Percentiles rank a stretch among this genome's conserved stretches.
These are phyloP conservation scores for Hetaerina titia DNA, from an alignment of 2,888 invertebrate species.

Conservation along the genomic window DNA sequence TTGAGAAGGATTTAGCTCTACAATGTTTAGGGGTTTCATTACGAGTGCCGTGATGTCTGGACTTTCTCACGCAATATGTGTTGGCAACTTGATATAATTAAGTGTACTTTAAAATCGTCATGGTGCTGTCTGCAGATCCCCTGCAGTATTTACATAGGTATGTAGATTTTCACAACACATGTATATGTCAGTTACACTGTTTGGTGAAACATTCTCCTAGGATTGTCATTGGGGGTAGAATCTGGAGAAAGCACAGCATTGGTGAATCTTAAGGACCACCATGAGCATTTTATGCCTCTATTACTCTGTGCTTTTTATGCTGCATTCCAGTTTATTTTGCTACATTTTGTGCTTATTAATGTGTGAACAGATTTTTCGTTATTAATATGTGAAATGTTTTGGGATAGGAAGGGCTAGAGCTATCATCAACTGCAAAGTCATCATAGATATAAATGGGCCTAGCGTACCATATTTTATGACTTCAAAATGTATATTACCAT, in stretches of 20 bases:
- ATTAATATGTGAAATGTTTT: conserved; percentile 66
- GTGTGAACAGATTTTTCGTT: conserved; percentile 59
- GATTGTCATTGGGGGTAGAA: conserved; percentile 62
- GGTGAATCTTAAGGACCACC: conserved; percentile 64
- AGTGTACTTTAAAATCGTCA: conserved; percentile 66
- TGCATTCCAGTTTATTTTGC: conserved; percentile 63
- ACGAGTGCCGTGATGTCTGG: conserved; percentile 41
- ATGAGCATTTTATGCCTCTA: conserved; percentile 59
- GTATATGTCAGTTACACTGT: conserved; percentile 54
- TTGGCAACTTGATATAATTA: conserved; percentile 64
- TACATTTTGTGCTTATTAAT: conserved; percentile 64
- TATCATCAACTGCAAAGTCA: conserved; percentile 64
- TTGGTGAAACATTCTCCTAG: conserved; percentile 56
- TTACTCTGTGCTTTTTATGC: conserved; percentile 65
- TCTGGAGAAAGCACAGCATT: conserved; percentile 61
- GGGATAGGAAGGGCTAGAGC: conserved; percentile 66
- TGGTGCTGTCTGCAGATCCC: conserved; percentile 61
- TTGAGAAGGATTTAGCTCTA: conserved; percentile 32
- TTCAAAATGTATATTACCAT: conserved; percentile 67
- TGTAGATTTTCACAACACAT: conserved; percentile 59
- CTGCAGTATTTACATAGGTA: conserved; percentile 59
- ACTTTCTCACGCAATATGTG: conserved; percentile 45
- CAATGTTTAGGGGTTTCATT: neutral
- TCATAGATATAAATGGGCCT: conserved; percentile 63
- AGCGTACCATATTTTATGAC: conserved; percentile 66